phyloP scores from a whole-genome alignment of 2,888 invertebrate genomes.

The Himalopsyche kuldschensis region DNA sequence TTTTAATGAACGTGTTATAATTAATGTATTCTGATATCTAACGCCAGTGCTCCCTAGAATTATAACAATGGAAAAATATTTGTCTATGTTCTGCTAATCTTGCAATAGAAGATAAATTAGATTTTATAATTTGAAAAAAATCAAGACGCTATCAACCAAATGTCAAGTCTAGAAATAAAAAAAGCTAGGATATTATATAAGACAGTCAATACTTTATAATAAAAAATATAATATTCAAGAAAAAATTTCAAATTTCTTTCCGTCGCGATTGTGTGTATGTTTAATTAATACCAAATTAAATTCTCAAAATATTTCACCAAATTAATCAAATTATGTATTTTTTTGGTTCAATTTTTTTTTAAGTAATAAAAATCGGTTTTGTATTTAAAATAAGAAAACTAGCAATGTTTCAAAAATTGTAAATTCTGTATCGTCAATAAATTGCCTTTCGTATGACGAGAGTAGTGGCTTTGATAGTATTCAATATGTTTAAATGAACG shows the following conservation, averaged over 20 bases:
- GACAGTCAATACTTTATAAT: not conserved
- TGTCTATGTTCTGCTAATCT: not conserved
- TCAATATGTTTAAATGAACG: not conserved
- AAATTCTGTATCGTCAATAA: not conserved
- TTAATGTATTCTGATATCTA: no score
- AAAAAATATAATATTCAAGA: not conserved
- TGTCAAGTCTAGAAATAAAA: not conserved
- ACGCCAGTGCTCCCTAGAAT: not conserved
- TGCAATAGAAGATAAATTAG: not conserved
- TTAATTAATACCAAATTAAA: not conserved
- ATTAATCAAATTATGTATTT: not conserved
- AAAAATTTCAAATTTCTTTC: not conserved
- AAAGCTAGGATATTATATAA: not conserved
- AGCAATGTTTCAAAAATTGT: not conserved
- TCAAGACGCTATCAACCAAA: not conserved
- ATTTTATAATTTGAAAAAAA: not conserved
- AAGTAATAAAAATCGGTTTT: not conserved
- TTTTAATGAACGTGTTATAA: no score
- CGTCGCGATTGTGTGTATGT: not conserved
- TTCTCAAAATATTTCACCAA: not conserved
- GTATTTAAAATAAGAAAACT: not conserved
- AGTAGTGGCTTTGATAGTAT: not conserved
- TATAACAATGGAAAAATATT: not conserved
- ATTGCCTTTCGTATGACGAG: not conserved
- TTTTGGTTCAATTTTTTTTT: not conserved